Evolutionary conservation across 2,888 invertebrate species (phyloP), one percentile per base, ranked within the genome.

Genomic region (Fissipunctia ypsillon): DNA sequence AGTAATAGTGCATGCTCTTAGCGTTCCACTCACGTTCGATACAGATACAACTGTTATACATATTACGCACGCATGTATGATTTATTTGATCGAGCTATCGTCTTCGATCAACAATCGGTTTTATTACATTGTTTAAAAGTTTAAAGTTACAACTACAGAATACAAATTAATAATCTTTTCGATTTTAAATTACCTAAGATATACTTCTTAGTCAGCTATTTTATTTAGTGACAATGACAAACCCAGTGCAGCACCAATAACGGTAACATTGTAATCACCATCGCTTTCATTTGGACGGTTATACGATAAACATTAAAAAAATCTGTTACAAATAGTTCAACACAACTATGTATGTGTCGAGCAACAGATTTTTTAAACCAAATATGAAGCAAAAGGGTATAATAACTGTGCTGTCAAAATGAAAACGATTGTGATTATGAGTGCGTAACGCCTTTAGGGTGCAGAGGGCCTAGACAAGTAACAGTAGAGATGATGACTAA

Each of bases 11-110:
- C 28, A 54, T 35, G 59, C 31, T 50, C 41, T 45, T 48, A 43
- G 59, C 25, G 35, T 43, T 25, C n/a, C n/a, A n/a, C n/a, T n/a
- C n/a, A n/a, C n/a, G n/a, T n/a, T n/a, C n/a, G n/a, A n/a, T n/a
- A n/a, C n/a, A n/a, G n/a, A n/a, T n/a, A n/a, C n/a, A n/a, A n/a
- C n/a, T n/a, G n/a, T n/a, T n/a, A n/a, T n/a, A n/a, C n/a, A n/a
- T n/a, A n/a, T n/a, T n/a, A n/a, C n/a, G n/a, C n/a, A n/a, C n/a
- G n/a, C n/a, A n/a, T n/a, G n/a, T 41, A 48, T 38, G 38, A 38
- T 65, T 76, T 66, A 38, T 65, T 76, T 66, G 38, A 56, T 48
- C 41, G 41, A 31, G 9, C 31, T 56, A 14, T 25, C 75, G 0
- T 25, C 12, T n/a, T n/a, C 5, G n/a, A 45, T 48, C n/a, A n/a